Evolutionary conservation across 2,797 vertebrate genomes (phyloP).

Genomic region (Acridotheres tristis): DNA sequence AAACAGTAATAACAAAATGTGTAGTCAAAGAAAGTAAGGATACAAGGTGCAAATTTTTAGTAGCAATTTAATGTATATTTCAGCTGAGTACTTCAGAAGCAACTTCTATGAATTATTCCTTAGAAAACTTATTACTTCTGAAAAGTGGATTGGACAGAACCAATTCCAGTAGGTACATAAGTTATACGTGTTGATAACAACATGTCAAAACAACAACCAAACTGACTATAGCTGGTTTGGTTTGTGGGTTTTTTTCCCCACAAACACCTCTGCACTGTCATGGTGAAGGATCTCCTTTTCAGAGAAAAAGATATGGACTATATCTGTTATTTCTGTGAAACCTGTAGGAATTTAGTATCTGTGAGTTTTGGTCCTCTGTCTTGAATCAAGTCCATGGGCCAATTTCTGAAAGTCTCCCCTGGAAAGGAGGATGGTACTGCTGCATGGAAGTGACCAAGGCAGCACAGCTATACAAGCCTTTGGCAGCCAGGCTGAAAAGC

Average conservation of each 20-base stretch:
- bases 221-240: neutral
- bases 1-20: neutral
- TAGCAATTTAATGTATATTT: neutral
- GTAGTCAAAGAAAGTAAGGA: neutral
- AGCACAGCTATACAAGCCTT: neutral
- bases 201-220: neutral
- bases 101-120: neutral
- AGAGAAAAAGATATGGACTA: neutral
- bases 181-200: neutral
- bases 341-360: neutral
- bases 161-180: neutral
- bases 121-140: neutral
- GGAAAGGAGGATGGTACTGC: neutral
- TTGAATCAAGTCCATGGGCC: fast-evolving
- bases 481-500: neutral
- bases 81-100: neutral
- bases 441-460: fast-evolving
- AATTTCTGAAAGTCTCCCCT: neutral
- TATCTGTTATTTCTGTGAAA: neutral
- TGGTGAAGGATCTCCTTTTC: neutral
- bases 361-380: neutral
- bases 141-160: neutral
- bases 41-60: neutral
- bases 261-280: neutral
- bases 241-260: neutral